A percentile compares a stretch with the other conserved stretches of the same genome.
phyloP scores from a whole-genome alignment of 2,113 vertebrate species.

The Leucoraja erinaceus region DNA sequence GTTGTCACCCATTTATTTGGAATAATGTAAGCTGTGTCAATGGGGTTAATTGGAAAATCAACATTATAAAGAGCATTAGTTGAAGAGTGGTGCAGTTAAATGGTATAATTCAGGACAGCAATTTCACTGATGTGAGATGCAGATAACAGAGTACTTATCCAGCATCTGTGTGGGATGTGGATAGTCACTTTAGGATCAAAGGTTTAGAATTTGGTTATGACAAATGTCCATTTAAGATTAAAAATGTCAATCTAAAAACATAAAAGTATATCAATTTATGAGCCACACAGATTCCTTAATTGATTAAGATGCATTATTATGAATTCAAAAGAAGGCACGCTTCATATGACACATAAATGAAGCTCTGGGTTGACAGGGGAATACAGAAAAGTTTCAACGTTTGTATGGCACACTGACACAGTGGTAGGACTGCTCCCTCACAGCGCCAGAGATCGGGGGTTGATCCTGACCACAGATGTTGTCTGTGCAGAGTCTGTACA shows the following conservation, averaged over 20 bases:
- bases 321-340: neutral
- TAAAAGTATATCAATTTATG: neutral
- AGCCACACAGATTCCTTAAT: neutral
- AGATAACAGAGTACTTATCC: neutral
- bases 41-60: neutral
- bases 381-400: neutral
- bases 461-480: too few relatives aligned
- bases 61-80: too few relatives aligned
- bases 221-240: neutral
- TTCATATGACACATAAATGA: neutral
- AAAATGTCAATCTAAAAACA: neutral
- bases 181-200: neutral
- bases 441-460: too few relatives aligned
- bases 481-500: too few relatives aligned
- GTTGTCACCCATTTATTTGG: neutral
- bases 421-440: too few relatives aligned
- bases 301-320: neutral
- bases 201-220: neutral
- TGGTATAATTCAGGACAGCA: neutral
- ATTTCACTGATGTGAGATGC: neutral
- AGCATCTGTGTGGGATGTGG: neutral
- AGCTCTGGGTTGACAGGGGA: neutral
- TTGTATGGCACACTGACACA: neutral
- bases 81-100: neutral
- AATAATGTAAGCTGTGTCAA: neutral